Evolutionary conservation across 92 coral and sea anemone genomes (phyloP).

Genomic region (Galaxea fascicularis): DNA sequence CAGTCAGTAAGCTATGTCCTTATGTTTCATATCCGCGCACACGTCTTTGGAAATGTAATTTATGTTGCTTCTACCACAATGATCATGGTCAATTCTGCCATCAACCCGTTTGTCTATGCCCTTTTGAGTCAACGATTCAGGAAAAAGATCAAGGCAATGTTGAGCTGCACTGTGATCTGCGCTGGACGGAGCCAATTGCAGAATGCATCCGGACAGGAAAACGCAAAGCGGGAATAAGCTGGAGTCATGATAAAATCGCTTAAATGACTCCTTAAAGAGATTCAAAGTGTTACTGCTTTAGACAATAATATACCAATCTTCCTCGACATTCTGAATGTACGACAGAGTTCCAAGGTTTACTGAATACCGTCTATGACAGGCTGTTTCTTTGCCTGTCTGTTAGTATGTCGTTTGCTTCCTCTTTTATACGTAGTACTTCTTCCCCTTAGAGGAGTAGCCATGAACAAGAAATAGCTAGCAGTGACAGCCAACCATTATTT

Average conservation of each 20-base stretch:
- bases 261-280: background rate
- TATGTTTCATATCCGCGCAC: background rate
- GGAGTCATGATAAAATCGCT: background rate
- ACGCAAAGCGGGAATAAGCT: background rate
- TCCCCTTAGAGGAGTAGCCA: background rate
- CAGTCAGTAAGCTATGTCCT: background rate
- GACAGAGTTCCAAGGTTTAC: background rate
- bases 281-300: constrained; percentile 2
- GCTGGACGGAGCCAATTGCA: background rate
- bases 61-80: background rate
- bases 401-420: background rate
- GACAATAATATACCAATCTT: background rate
- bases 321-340: background rate
- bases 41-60: background rate
- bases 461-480: background rate
- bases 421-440: background rate
- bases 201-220: background rate
- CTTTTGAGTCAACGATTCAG: constrained; percentile 1
- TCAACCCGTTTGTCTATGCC: constrained; percentile 29
- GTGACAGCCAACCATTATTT: background rate
- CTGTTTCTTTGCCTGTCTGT: background rate
- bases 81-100: constrained; percentile 17
- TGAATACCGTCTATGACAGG: background rate
- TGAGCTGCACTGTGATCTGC: constrained; percentile 1
- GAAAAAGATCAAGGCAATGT: background rate